These are phyloP conservation scores for Aquatica leii DNA, from an alignment of 2,888 invertebrate genomes.

Conservation along the genomic window DNA sequence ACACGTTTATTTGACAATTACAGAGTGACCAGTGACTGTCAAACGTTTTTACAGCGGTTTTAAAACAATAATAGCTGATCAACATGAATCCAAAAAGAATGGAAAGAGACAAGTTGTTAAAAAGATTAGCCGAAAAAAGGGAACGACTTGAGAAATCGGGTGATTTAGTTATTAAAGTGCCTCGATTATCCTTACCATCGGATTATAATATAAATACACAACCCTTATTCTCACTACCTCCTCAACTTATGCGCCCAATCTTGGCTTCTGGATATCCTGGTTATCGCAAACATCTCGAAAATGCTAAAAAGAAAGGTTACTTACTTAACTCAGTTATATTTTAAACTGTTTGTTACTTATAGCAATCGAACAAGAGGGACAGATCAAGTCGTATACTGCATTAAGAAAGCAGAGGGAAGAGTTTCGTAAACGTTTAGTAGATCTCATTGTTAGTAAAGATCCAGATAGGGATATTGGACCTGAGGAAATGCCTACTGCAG, in stretches of 20 bases:
- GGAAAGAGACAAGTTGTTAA: conserved; percentile 60
- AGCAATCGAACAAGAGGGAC: conserved; percentile 60
- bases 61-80: too few relatives aligned
- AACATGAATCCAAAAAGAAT: conserved; percentile 48
- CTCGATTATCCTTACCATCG: conserved; percentile 65
- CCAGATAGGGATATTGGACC: conserved; percentile 61
- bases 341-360: conserved; percentile 31
- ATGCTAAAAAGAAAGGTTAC: conserved; percentile 55
- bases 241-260: conserved; percentile 63
- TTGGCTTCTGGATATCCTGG: conserved; percentile 56
- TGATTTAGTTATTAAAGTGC: conserved; percentile 65
- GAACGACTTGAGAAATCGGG: conserved; percentile 59
- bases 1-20: background rate
- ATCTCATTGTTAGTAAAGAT: conserved; percentile 72
- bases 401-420: conserved; percentile 80
- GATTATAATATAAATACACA: conserved; percentile 67
- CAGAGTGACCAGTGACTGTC: background rate
- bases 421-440: conserved; percentile 81
- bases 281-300: conserved; percentile 55
- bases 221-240: conserved; percentile 70
- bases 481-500: conserved; percentile 65
- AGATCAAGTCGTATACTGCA: conserved; percentile 70
- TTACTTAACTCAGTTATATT: background rate
- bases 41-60: background rate
- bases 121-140: conserved; percentile 60